Evolutionary conservation across 2,113 vertebrate genomes (phyloP).

Genomic region (Podarcis cretensis): DNA sequence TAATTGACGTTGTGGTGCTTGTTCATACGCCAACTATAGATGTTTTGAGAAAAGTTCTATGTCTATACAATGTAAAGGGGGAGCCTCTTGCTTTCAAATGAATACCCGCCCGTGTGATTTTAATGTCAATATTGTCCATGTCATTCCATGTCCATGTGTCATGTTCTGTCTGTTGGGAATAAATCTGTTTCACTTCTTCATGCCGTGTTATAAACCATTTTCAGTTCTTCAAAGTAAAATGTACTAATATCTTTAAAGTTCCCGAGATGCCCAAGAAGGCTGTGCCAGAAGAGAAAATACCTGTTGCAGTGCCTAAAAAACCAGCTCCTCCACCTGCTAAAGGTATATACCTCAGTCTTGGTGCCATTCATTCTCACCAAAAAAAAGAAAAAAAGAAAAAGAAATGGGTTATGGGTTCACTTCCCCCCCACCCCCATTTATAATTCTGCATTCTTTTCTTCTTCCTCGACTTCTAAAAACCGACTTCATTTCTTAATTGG

Average conservation of each 20-base stretch:
- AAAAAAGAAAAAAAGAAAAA: not conserved
- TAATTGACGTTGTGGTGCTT: not conserved
- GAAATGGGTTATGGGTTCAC: not conserved
- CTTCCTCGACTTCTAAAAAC: not conserved
- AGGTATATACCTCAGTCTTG: slow-evolving; percentile 52
- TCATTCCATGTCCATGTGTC: not conserved
- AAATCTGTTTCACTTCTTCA: not conserved
- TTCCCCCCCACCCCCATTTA: slow-evolving; percentile 7
- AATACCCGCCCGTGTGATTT: not conserved
- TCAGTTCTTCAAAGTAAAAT: slow-evolving; percentile 42
- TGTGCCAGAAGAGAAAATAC: slow-evolving; percentile 60
- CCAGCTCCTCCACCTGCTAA: slow-evolving; percentile 33
- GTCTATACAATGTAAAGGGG: not conserved
- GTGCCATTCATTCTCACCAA: slow-evolving; percentile 16
- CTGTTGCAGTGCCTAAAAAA: slow-evolving; percentile 48
- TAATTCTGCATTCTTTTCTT: not conserved
- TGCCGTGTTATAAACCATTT: slow-evolving; percentile 8
- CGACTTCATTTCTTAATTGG: not conserved
- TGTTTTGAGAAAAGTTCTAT: not conserved
- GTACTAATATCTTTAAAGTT: slow-evolving; percentile 77
- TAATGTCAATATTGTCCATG: not conserved
- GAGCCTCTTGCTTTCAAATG: not conserved
- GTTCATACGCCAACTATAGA: not conserved
- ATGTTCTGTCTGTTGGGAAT: slow-evolving; percentile 2
- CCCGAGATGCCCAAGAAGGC: slow-evolving; percentile 71